Evolutionary conservation across 2,888 invertebrate genomes (phyloP).

Genomic region (Cheilosia pagana): DNA sequence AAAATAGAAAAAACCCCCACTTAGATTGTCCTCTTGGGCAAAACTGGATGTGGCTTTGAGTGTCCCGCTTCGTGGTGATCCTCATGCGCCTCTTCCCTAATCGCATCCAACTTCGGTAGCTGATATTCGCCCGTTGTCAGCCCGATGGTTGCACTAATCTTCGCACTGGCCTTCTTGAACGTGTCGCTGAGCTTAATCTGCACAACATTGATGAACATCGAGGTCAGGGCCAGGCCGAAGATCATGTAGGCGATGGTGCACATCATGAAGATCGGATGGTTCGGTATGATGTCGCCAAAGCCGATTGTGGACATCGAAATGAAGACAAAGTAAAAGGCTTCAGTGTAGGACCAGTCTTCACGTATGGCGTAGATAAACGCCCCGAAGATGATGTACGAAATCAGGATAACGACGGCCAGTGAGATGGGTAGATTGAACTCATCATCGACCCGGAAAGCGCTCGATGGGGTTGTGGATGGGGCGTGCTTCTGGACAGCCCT

Average conservation of each 20-base stretch:
- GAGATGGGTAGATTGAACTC: constrained; percentile 97
- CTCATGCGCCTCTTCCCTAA: constrained; percentile 78
- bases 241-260: constrained; percentile 96
- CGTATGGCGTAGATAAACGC: constrained; percentile 90
- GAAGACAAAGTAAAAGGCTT: constrained; percentile 98
- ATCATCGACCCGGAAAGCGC: constrained; percentile 90
- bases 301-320: constrained; percentile 98
- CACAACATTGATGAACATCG: constrained; percentile 98
- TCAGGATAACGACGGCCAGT: constrained; percentile 92
- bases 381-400: constrained; percentile 94
- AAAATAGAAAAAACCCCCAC: constrained; percentile 75
- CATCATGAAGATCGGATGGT: constrained; percentile 94
- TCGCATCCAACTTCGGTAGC: constrained; percentile 79
- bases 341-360: constrained; percentile 95
- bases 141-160: constrained; percentile 93
- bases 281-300: constrained; percentile 96
- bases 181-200: constrained; percentile 92
- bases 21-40: constrained; percentile 76
- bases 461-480: constrained; percentile 84
- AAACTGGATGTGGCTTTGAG: constrained; percentile 78
- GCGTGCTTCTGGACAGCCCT: constrained; percentile 77
- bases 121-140: constrained; percentile 87
- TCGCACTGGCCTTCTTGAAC: constrained; percentile 92
- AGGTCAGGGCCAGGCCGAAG: constrained; percentile 96
- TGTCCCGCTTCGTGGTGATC: background rate